These are phyloP conservation scores for Drosophila greeni DNA, from an alignment of 2,888 invertebrate genomes.

Conservation along the genomic window DNA sequence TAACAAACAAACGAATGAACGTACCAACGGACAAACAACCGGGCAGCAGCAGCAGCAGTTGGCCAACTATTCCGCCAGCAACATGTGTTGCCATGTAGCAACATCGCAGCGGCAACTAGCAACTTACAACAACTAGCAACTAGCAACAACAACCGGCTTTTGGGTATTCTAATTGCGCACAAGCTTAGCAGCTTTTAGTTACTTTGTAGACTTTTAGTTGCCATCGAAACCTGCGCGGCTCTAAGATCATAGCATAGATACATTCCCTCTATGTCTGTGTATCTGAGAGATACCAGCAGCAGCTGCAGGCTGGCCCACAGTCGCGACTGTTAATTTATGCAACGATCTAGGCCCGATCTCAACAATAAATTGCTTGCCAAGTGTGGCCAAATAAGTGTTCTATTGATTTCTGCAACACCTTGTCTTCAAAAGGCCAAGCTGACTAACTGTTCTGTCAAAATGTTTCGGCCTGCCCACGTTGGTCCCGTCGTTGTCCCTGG, in stretches of 20 bases:
- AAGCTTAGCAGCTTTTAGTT: slow-evolving; percentile 74
- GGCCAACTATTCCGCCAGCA: slow-evolving; percentile 50
- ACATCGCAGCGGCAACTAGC: slow-evolving; percentile 44
- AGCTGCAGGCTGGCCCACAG: slow-evolving; percentile 19
- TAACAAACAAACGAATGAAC: slow-evolving; percentile 29
- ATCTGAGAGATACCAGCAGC: slow-evolving; percentile 43
- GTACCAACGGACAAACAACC: slow-evolving; percentile 15
- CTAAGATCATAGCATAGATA: slow-evolving; percentile 41
- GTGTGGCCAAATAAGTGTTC: slow-evolving; percentile 70
- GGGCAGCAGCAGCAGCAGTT: slow-evolving; percentile 23
- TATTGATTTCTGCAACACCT: slow-evolving; percentile 70
- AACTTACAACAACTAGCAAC: slow-evolving; percentile 33
- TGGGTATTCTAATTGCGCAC: slow-evolving; percentile 71
- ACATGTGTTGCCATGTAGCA: slow-evolving; percentile 69
- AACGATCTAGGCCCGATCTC: slow-evolving; percentile 41
- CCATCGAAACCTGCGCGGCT: slow-evolving; percentile 46
- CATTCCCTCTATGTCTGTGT: slow-evolving; percentile 36
- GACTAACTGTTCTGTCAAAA: slow-evolving; percentile 73
- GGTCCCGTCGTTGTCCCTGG: slow-evolving; percentile 21
- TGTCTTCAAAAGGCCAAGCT: slow-evolving; percentile 61
- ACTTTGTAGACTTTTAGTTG: slow-evolving; percentile 71
- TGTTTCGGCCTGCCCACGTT: slow-evolving; percentile 66
- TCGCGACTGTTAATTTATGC: slow-evolving; percentile 70
- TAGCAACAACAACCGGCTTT: slow-evolving; percentile 45
- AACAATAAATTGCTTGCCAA: slow-evolving; percentile 65